Percentiles rank a stretch among this genome's conserved stretches.
Conservation (phyloP, 2,888 invertebrate genomes). For the Podotricha telesiphe region DNA sequence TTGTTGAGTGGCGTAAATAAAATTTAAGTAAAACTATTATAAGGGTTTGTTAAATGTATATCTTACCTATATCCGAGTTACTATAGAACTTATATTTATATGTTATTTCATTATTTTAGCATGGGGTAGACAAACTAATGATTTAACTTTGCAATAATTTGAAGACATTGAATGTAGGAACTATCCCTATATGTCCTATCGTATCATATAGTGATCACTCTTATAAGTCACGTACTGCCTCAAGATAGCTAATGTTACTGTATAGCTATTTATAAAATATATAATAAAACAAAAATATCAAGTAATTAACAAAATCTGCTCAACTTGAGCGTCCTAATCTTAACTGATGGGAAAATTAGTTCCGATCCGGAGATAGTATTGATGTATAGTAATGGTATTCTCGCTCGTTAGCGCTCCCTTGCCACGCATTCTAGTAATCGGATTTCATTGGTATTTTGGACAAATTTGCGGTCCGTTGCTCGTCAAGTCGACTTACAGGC, state of each 20-base stretch:
- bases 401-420: slow-evolving; percentile 71
- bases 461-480: slow-evolving; percentile 78
- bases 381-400: slow-evolving; percentile 68
- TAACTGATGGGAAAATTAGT: slow-evolving; percentile 49
- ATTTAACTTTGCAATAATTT: too few relatives aligned
- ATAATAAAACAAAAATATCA: background rate
- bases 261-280: background rate
- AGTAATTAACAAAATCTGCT: background rate
- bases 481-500: slow-evolving; percentile 55
- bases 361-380: slow-evolving; percentile 58
- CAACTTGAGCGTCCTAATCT: slow-evolving; percentile 11
- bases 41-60: too few relatives aligned
- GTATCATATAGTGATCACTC: too few relatives aligned
- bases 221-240: too few relatives aligned
- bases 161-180: too few relatives aligned
- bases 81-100: too few relatives aligned
- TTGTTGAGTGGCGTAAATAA: too few relatives aligned
- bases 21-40: background rate
- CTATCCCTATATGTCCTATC: too few relatives aligned
- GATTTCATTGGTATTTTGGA: slow-evolving; percentile 77
- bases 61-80: too few relatives aligned
- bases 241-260: background rate
- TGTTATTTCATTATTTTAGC: too few relatives aligned
- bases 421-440: slow-evolving; percentile 71
- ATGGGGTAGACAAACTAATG: too few relatives aligned